Conservation (phyloP, 2,797 vertebrate genomes). For the Gymnoscopelus braueri region DNA sequence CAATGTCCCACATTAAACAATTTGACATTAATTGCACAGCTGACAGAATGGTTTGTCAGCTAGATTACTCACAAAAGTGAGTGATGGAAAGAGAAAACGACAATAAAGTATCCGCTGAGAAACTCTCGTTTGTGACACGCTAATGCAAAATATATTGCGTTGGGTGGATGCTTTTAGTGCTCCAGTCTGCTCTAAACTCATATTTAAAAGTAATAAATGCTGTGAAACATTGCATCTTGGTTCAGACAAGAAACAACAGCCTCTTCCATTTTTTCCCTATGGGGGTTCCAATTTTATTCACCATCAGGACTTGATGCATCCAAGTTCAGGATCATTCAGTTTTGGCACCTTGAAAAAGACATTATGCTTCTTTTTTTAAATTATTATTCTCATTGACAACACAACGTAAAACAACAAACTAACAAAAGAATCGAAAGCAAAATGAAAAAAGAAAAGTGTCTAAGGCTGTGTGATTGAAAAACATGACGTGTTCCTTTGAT, state of each 20-base stretch:
- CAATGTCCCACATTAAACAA: conserved; percentile 33
- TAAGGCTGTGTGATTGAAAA: conserved; percentile 67
- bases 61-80: neutral
- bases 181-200: neutral
- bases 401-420: conserved; percentile 70
- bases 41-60: conserved; percentile 21
- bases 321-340: conserved; percentile 80
- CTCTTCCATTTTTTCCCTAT: conserved; percentile 58
- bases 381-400: conserved; percentile 75
- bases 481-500: conserved; percentile 11
- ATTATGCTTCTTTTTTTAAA: conserved; percentile 60
- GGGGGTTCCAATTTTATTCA: conserved; percentile 74
- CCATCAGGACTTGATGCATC: conserved; percentile 80
- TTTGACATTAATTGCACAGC: conserved; percentile 42
- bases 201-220: neutral
- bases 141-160: neutral
- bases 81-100: neutral
- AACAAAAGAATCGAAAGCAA: conserved; percentile 58
- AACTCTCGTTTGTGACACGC: neutral
- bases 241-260: conserved; percentile 43
- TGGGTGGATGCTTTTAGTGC: no score
- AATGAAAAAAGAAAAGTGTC: conserved; percentile 49
- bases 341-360: conserved; percentile 81
- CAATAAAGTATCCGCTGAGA: neutral
- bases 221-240: conserved; percentile 11